These are phyloP conservation scores for Melanostoma scalare DNA, from an alignment of 2,888 invertebrate genomes.

Conservation along the genomic window DNA sequence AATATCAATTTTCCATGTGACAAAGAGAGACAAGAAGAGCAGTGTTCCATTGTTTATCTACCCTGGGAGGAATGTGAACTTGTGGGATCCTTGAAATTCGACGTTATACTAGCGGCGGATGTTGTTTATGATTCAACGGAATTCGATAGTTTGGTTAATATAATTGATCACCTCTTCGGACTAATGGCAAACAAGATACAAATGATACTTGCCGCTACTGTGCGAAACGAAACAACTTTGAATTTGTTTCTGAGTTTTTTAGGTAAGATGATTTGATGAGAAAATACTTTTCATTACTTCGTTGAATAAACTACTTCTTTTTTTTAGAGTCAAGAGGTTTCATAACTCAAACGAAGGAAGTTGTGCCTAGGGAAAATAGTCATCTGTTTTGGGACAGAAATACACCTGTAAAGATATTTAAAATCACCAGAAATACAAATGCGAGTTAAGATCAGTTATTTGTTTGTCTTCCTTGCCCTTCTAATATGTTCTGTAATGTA, in stretches of 20 bases:
- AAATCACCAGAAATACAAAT: slow-evolving; percentile 67
- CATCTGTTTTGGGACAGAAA: slow-evolving; percentile 75
- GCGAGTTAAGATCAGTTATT: not conserved
- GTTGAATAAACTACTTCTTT: not conserved
- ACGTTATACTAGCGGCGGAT: slow-evolving; percentile 85
- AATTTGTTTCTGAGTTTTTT: slow-evolving; percentile 83
- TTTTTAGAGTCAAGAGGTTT: slow-evolving; percentile 58
- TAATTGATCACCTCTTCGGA: slow-evolving; percentile 82
- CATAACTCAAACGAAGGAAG: slow-evolving; percentile 49
- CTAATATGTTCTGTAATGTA: too few relatives aligned
- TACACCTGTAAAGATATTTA: slow-evolving; percentile 74
- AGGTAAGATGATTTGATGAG: slow-evolving; percentile 81
- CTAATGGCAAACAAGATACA: slow-evolving; percentile 77
- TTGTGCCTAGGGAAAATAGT: slow-evolving; percentile 66
- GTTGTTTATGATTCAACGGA: slow-evolving; percentile 85
- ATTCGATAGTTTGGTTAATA: slow-evolving; percentile 82
- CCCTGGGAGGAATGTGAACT: slow-evolving; percentile 83
- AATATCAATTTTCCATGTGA: slow-evolving; percentile 83
- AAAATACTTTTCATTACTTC: slow-evolving; percentile 11
- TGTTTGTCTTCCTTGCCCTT: not conserved
- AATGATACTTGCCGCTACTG: slow-evolving; percentile 84
- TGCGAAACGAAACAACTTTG: slow-evolving; percentile 87
- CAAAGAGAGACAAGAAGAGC: slow-evolving; percentile 2
- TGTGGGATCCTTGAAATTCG: slow-evolving; percentile 78
- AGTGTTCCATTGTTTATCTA: slow-evolving; percentile 75